Percentiles rank a stretch among this genome's conserved stretches.
Conservation (phyloP, 2,888 invertebrate genomes). For the Meliscaeva auricollis region DNA sequence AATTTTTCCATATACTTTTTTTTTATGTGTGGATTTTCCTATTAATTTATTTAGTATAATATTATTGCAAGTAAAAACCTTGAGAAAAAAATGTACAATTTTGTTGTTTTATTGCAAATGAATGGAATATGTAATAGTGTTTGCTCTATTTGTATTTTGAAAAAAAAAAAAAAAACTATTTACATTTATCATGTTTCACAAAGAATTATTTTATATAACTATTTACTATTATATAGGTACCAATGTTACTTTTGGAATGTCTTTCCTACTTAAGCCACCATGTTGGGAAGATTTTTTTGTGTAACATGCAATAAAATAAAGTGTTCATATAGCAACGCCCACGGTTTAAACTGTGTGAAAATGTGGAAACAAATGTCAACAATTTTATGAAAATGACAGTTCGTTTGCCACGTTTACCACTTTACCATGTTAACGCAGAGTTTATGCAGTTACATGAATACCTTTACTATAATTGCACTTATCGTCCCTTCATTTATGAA, state of each 20-base stretch:
- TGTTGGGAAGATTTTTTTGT: background rate
- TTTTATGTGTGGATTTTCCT: conserved; percentile 31
- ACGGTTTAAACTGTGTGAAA: no score
- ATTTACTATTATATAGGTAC: conserved; percentile 73
- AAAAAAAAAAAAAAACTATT: conserved; percentile 40
- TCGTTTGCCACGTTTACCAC: no score
- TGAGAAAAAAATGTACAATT: conserved; percentile 45
- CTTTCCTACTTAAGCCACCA: conserved; percentile 59
- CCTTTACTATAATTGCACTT: no score
- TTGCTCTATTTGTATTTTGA: conserved; percentile 38
- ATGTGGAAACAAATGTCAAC: no score
- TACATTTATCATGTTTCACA: conserved; percentile 60
- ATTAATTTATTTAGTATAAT: conserved; percentile 1
- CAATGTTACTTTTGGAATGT: conserved; percentile 74
- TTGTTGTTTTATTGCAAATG: conserved; percentile 47
- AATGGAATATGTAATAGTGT: conserved; percentile 59
- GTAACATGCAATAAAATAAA: no score
- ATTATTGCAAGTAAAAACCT: conserved; percentile 61
- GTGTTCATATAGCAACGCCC: no score
- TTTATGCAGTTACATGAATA: no score
- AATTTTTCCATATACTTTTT: background rate
- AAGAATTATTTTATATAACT: conserved; percentile 60
- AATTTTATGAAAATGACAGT: no score
- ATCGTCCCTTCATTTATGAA: no score
- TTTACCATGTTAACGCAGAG: no score